Conservation (phyloP, 2,797 vertebrate genomes). For the Intellagama lesueurii region DNA sequence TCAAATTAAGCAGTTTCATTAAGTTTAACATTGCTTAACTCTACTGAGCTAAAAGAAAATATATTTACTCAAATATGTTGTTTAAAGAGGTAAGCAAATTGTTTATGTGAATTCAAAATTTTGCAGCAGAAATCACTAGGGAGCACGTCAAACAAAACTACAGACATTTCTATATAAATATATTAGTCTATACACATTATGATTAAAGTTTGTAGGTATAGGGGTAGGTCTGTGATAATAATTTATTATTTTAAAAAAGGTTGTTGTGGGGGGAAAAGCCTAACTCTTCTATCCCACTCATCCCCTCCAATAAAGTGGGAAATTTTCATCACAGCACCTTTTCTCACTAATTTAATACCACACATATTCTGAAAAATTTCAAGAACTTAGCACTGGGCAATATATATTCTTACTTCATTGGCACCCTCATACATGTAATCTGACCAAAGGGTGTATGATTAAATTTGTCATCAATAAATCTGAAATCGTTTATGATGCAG, state of each 20-base stretch:
- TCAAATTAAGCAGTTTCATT: conserved; percentile 50
- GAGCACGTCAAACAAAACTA: conserved; percentile 12
- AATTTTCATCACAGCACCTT: background rate
- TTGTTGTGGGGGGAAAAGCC: no score
- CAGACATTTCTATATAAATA: background rate
- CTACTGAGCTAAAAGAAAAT: conserved; percentile 32
- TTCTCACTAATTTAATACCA: background rate
- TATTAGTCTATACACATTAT: background rate
- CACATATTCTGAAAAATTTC: background rate
- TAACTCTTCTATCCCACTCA: no score
- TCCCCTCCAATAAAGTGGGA: background rate
- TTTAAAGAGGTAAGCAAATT: conserved; percentile 27
- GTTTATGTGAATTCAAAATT: conserved; percentile 17
- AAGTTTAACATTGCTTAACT: conserved; percentile 32
- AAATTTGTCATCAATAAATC: background rate
- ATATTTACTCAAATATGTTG: conserved; percentile 19
- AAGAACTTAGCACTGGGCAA: background rate
- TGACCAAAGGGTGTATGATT: background rate
- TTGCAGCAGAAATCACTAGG: background rate
- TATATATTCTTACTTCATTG: background rate
- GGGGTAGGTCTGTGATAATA: background rate
- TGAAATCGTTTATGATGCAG: background rate
- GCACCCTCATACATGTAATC: background rate
- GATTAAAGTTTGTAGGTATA: background rate
- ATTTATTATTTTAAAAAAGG: no score